Conservation (phyloP, 2,113 vertebrate genomes). For the Danio rerio region GRCz12tu NC_133177.1:61965001-61965500, state of each 20-base stretch:
- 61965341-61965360: constrained; percentile 70
- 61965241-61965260: background rate
- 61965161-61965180: no score
- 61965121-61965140: no score
- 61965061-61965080: no score
- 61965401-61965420: constrained; percentile 65
- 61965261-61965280: constrained; percentile 71
- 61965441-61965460: constrained; percentile 65
- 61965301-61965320: constrained; percentile 70
- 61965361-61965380: constrained; percentile 70
- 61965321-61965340: constrained; percentile 74
- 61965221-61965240: background rate
- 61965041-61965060: no score
- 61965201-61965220: no score
- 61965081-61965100: no score
- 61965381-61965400: constrained; percentile 72
- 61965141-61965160: no score
- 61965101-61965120: no score
- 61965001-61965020: no score
- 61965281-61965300: constrained; percentile 71
- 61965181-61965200: no score
- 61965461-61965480: background rate
- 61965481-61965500: background rate
- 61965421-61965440: constrained; percentile 73
- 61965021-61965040: no score